Conservation (phyloP, 2,113 vertebrate species). For the Chamaea fasciata region DNA sequence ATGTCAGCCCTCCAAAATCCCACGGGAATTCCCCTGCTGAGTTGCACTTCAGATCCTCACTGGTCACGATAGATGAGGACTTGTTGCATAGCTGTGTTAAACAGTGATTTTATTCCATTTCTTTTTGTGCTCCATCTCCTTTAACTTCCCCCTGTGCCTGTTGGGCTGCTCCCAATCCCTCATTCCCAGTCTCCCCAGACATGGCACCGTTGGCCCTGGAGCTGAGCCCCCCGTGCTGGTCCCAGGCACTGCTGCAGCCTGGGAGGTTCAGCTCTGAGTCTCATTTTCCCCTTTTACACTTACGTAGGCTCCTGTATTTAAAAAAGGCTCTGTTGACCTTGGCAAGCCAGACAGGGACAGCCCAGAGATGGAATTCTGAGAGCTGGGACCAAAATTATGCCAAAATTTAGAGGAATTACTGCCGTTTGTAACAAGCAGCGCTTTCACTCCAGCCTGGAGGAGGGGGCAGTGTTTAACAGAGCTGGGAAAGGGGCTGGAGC, state of each 20-base stretch:
- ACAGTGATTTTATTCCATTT: background rate
- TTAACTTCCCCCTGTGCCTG: background rate
- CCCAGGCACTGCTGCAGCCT: background rate
- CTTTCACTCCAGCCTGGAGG: background rate
- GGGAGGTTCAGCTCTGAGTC: constrained; percentile 21
- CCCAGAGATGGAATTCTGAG: background rate
- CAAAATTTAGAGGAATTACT: background rate
- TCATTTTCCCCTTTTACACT: background rate
- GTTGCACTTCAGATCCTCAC: background rate
- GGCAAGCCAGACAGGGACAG: background rate
- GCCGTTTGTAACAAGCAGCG: background rate
- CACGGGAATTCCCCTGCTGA: background rate
- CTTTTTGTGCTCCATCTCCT: background rate
- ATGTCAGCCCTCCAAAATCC: background rate
- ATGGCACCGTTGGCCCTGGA: background rate
- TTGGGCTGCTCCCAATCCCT: background rate
- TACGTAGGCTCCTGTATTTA: background rate
- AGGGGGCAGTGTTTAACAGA: background rate
- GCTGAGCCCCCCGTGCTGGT: background rate
- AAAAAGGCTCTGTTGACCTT: constrained; percentile 11
- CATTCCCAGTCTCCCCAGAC: background rate
- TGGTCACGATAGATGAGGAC: background rate
- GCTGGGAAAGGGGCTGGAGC: background rate
- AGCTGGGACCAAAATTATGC: background rate
- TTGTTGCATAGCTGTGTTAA: background rate